These are phyloP conservation scores for Zootoca vivipara DNA, from an alignment of 2,113 vertebrate genomes.

Conservation along the genomic window DNA sequence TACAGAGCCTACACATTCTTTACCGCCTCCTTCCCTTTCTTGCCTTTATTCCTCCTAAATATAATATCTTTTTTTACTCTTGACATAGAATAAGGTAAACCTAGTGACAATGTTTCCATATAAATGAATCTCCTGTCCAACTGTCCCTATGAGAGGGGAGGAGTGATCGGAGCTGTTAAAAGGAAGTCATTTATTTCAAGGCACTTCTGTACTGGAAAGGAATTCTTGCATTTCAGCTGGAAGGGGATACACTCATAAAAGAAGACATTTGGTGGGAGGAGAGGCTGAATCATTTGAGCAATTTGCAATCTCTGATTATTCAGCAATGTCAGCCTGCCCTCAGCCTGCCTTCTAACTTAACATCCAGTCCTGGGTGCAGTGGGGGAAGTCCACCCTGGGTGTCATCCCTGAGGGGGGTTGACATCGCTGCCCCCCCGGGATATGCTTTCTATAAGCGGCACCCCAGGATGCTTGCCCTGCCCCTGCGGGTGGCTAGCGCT, in stretches of 20 bases:
- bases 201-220: not conserved
- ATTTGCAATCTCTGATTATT: too few relatives aligned
- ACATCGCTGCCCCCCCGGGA: too few relatives aligned
- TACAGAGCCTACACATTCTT: constrained; percentile 47
- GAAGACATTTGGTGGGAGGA: not conserved
- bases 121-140: not conserved
- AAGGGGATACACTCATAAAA: not conserved
- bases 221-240: not conserved
- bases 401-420: too few relatives aligned
- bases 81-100: not conserved
- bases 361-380: too few relatives aligned
- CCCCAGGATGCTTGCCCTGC: too few relatives aligned
- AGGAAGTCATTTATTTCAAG: not conserved
- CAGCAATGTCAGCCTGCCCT: too few relatives aligned
- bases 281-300: not conserved
- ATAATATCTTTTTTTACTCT: not conserved
- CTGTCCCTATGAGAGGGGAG: not conserved
- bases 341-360: too few relatives aligned
- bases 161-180: not conserved
- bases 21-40: not conserved
- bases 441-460: too few relatives aligned
- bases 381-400: rapidly evolving
- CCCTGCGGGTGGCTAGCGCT: too few relatives aligned
- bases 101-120: not conserved
- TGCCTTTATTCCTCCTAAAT: constrained; percentile 25